Base-by-base conservation (phyloP, 2,113 vertebrate genomes). In the Cranoglanis bouderius region DNA sequence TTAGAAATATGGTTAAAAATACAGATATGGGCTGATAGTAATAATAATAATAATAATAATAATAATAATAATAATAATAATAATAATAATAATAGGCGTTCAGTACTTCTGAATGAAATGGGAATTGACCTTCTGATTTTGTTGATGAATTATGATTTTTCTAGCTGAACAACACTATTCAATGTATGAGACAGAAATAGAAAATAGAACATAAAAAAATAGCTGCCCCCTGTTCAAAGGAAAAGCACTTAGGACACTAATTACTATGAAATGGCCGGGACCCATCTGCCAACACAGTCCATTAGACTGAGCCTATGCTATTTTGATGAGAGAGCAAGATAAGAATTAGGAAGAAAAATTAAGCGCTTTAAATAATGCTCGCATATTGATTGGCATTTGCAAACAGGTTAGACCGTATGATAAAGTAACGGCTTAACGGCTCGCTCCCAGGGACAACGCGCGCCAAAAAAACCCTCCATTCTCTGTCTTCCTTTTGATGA, bases 351-450 rank as follows among this genome's bases (percentile, higher is more conserved):
- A 88, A 88, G 87, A 51, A 91, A 89, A 87, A 90, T 85, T 78
- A 90, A 87, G 91, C 86, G 88, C 87, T 89, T 88, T 77, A 85
- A 87, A 49, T 88, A 85, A 90, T 88, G 88, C 63, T 88, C 55
- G 61, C 59, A 85, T 89, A 90, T 84, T 87, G 85, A 90, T 88
- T 84, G 38, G 89, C 87, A 46, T 86, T 89, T 87, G 82, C 85
- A 74, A 80, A 61, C 70, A 78, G 8, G 21, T 67, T 63, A 82
- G 13, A 32, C n/a, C n/a, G 9, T 32, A 40, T 57, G 53, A 32
- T 63, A 32, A 88, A 80, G 6, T 24, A 35, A 55, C 43, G 35
- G 55, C 35, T 59, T 78, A 32, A 78, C 3, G n/a, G 51, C 51
- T 83, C 21, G 74, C 77, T 78, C 61, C 18, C 40, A 53, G 78